Conservation (phyloP, 2,113 vertebrate species). For the Oncorhynchus nerka region DNA sequence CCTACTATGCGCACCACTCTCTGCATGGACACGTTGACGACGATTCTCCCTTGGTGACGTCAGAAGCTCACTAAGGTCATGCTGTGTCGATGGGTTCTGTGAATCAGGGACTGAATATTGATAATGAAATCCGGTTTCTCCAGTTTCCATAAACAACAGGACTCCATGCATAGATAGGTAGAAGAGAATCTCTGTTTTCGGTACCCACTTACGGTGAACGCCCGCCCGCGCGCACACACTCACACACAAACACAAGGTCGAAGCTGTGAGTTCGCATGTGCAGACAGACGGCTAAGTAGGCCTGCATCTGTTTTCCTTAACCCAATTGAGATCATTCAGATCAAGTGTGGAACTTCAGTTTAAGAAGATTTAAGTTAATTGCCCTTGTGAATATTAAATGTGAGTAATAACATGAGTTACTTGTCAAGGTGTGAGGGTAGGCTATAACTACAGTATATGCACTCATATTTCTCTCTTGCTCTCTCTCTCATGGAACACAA, state of each 20-base stretch:
- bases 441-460: too few species aligned
- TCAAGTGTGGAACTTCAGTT: too few species aligned
- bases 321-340: too few species aligned
- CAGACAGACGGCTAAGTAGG: neutral
- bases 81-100: constrained; percentile 40
- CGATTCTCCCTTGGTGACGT: constrained; percentile 64
- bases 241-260: neutral
- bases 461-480: neutral
- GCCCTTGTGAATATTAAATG: too few species aligned
- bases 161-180: neutral
- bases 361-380: too few species aligned
- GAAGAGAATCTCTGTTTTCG: neutral
- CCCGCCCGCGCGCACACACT: neutral
- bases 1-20: constrained; percentile 57
- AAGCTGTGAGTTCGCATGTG: neutral
- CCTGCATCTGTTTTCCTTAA: too few species aligned
- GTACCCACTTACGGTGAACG: too few species aligned
- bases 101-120: constrained; percentile 51
- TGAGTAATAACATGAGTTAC: too few species aligned
- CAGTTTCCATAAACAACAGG: neutral
- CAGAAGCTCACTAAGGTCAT: constrained; percentile 56
- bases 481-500: constrained; percentile 2
- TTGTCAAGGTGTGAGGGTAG: too few species aligned
- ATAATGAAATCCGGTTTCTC: constrained; percentile 6
- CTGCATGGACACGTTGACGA: constrained; percentile 50